Conservation (phyloP, 2,113 vertebrate genomes). For the Phrynocephalus versicolor region DNA sequence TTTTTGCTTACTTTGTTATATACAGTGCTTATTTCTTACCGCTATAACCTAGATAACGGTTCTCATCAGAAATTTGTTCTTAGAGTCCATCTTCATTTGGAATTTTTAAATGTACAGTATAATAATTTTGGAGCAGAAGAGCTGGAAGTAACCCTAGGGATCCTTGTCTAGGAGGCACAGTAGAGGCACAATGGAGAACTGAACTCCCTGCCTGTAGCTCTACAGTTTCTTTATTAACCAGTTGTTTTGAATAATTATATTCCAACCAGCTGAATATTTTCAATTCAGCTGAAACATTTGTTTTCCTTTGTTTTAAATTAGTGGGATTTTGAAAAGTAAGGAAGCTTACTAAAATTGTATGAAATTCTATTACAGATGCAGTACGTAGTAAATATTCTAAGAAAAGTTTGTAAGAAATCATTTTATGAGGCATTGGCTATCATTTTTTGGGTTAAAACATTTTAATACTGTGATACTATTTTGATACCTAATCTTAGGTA, state of each 20-base stretch:
- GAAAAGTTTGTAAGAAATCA: conserved; percentile 30
- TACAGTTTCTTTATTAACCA: not conserved
- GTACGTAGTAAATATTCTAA: conserved; percentile 28
- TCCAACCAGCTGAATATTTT: not conserved
- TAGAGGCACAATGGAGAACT: too few relatives aligned
- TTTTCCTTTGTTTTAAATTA: conserved; percentile 5
- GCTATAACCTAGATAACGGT: not conserved
- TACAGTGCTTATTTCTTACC: not conserved
- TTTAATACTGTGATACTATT: not conserved
- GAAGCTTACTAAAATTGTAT: conserved; percentile 15
- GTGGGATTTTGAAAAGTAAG: not conserved
- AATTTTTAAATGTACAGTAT: not conserved
- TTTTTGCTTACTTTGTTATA: not conserved
- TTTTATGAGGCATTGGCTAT: not conserved
- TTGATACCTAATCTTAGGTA: conserved; percentile 69
- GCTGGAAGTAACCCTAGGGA: too few relatives aligned
- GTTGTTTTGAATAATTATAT: not conserved
- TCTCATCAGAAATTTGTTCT: not conserved
- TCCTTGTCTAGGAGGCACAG: too few relatives aligned
- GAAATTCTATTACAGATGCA: conserved; percentile 17
- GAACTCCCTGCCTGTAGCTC: too few relatives aligned
- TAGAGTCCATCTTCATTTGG: not conserved
- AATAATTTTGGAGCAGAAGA: too few relatives aligned
- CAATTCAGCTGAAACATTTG: not conserved
- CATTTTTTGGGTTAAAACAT: not conserved